These are phyloP conservation scores for Maccullochella peelii DNA, from an alignment of 2,113 vertebrate species.

Conservation along the genomic window DNA sequence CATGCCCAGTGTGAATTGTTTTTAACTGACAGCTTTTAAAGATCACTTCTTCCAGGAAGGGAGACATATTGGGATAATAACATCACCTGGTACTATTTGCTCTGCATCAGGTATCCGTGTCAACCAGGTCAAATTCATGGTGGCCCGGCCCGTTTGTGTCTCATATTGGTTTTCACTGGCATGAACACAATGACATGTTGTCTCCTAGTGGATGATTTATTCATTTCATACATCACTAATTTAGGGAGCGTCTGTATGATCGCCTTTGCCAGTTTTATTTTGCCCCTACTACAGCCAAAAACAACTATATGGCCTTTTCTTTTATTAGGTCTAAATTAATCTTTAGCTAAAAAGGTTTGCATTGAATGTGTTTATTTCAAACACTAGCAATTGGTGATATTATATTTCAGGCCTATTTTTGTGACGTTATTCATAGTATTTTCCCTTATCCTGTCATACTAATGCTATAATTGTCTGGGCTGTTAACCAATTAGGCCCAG, in stretches of 20 bases:
- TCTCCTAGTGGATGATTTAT: slow-evolving; percentile 61
- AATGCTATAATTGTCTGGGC: slow-evolving; percentile 48
- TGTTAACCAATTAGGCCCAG: slow-evolving; percentile 31
- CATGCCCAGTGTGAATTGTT: background rate
- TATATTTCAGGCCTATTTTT: slow-evolving; percentile 68
- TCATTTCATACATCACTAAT: slow-evolving; percentile 72
- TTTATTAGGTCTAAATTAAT: slow-evolving; percentile 22
- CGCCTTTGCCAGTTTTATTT: slow-evolving; percentile 46
- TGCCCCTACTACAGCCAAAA: slow-evolving; percentile 23
- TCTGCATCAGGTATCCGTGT: background rate
- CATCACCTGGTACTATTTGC: background rate
- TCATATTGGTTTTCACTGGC: slow-evolving; percentile 41
- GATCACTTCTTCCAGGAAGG: slow-evolving; percentile 11
- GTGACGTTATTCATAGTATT: slow-evolving; percentile 56
- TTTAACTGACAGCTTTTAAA: slow-evolving; percentile 11
- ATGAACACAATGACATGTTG: slow-evolving; percentile 29
- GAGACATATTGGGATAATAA: background rate
- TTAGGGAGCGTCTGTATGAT: slow-evolving; percentile 48
- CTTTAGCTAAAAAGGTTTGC: slow-evolving; percentile 30
- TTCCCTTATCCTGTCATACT: slow-evolving; percentile 8
- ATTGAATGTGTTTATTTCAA: slow-evolving; percentile 61
- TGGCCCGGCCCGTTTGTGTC: slow-evolving; percentile 8
- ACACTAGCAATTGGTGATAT: slow-evolving; percentile 53
- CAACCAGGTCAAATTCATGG: slow-evolving; percentile 35
- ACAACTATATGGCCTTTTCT: slow-evolving; percentile 16